A percentile compares a stretch with the other conserved stretches of the same genome.
Evolutionary conservation across 2,888 invertebrate genomes (phyloP).

Genomic region (Acholoe squamosa): DNA sequence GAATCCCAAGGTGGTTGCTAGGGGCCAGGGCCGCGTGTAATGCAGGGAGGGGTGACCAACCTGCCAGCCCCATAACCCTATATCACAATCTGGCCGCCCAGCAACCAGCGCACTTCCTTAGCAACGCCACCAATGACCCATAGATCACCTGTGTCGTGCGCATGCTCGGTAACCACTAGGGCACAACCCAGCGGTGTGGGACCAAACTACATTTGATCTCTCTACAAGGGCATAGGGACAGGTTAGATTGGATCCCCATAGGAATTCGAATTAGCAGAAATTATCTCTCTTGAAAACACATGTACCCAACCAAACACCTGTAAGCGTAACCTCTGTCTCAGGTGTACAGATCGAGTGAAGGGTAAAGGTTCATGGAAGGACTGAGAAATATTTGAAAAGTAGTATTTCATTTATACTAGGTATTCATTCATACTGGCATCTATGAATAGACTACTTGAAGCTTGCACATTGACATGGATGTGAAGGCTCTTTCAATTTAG

Average conservation of each 20-base stretch:
- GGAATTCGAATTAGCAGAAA: not conserved
- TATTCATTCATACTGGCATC: no score
- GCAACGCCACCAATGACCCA: slow-evolving; percentile 38
- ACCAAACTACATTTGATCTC: not conserved
- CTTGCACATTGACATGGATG: no score
- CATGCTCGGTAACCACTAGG: not conserved
- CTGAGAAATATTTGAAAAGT: no score
- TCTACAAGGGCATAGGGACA: not conserved
- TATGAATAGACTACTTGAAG: no score
- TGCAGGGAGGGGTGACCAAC: slow-evolving; percentile 31
- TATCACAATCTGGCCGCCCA: slow-evolving; percentile 32
- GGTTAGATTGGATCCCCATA: not conserved
- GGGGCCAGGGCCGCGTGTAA: slow-evolving; percentile 29
- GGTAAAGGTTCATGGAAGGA: no score
- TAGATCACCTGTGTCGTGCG: slow-evolving; percentile 40
- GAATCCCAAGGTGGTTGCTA: slow-evolving; percentile 34
- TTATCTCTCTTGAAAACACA: not conserved
- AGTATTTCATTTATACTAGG: no score
- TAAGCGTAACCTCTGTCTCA: no score
- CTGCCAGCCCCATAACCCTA: slow-evolving; percentile 30
- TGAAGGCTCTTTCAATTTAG: no score
- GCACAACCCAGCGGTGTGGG: not conserved
- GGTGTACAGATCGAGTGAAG: no score
- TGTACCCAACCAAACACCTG: no score
- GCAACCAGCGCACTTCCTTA: slow-evolving; percentile 51